Evolutionary conservation across 2,113 vertebrate species (phyloP), one percentile per base, ranked within the genome.

Genomic region (Rhegmatorhina hoffmannsi): DNA sequence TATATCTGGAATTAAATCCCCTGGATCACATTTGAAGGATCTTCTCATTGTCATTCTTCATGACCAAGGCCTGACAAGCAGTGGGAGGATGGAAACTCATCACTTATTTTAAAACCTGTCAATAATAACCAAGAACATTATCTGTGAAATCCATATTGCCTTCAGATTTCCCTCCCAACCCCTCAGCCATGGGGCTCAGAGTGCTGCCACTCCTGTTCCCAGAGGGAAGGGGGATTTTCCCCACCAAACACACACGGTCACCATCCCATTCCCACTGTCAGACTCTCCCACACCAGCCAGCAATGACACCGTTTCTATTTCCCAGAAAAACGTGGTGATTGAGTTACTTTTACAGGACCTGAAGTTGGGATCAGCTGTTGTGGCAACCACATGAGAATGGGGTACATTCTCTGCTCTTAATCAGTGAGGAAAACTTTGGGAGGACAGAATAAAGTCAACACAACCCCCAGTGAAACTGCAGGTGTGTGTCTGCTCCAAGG

Each of bases 81-180:
- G 92, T 90, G 58, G 95, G 92, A 93, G 43, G 92, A 76, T 15
- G 67, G 46, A 94, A 92, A 92, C 80, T 85, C 75, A 82, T 84
- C 25, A 64, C 38, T 94, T 93, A 89, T 90, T 90, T 69, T 77
- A 70, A 72, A 88, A 59, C 55, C 21, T 76, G 77, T 87, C 90
- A 90, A 83, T 91, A 84, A 84, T 78, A 90, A 60, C 13, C 43
- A 85, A 36, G 56, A 88, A 80, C 4, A 3, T 68, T 84, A 64
- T 78, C 87, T 53, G 19, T 26, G 50, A 88, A 56, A 70, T 64
- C 55, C 44, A 7, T 34, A 72, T 5, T 75, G 85, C 85, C 82
- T 90, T 83, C 83, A 75, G 72, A 56, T 84, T 56, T 20, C 25
- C 84, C 60, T 50, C 52, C 77, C 84, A 28, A 1, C 6, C 56